Evolutionary conservation across 2,113 vertebrate genomes (phyloP), one percentile per base, ranked within the genome.

Genomic region (Labeo rohita): DNA sequence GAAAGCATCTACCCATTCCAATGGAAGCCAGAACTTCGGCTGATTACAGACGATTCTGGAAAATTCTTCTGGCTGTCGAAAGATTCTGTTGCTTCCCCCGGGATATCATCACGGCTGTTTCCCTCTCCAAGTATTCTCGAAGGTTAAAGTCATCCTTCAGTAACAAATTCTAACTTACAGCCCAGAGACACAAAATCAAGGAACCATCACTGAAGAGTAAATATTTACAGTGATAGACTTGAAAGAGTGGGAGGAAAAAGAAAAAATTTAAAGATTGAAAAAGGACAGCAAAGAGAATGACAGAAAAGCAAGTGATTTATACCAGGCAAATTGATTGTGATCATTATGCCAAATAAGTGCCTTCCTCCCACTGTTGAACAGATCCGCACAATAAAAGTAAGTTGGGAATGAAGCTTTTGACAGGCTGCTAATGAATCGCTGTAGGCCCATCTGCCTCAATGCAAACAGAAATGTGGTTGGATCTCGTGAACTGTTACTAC

Each of bases 351-450:
- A 85, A 92, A 93, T 93, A 91, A 90, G 91, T 80, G 88, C 74
- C 91, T 89, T 91, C 91, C 90, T 91, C 92, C 91, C 91, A 93
- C 90, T 93, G 91, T 90, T 89, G 90, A 93, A 59, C 82, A 92
- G 92, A 92, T 93, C 92, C 90, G 89, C 94, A 93, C 93, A 93
- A 94, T 94, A 87, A 94, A 95, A 95, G 93, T 94, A 93, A 94
- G 93, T 95, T 94, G 91, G 90, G 93, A 95, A 94, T 92, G 93
- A 94, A 93, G 93, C 95, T 92, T 94, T 94, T 95, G 95, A 96
- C 95, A 95, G 94, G 91, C 92, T 94, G 95, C 92, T 96, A 96
- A 96, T 96, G 94, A 95, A 96, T 96, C 90, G 93, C 94, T 95
- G 92, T 93, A 90, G 95, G 95, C 93, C 95, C 95, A 95, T 96